Percentiles rank a stretch among this genome's conserved stretches.
Conservation (phyloP, 2,797 vertebrate species). For the Champsocephalus gunnari region DNA sequence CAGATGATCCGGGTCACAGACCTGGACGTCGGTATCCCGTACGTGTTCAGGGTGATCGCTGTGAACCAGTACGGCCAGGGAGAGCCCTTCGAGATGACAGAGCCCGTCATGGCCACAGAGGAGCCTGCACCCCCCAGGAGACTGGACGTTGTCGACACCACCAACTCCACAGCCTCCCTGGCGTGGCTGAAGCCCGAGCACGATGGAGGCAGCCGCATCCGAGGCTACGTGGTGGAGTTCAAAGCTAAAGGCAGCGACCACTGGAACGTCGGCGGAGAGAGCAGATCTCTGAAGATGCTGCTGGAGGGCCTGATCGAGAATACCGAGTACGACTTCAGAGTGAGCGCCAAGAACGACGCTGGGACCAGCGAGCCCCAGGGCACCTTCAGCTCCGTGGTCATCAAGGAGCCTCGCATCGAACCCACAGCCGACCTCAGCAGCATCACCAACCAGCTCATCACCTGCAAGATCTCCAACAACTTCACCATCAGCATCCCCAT, state of each 20-base stretch:
- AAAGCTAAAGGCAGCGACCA: conserved; percentile 90
- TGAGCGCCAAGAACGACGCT: conserved; percentile 95
- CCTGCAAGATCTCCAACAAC: conserved; percentile 91
- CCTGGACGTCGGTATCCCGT: conserved; percentile 90
- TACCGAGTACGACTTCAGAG: conserved; percentile 96
- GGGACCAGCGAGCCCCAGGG: conserved; percentile 95
- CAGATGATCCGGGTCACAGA: conserved; percentile 92
- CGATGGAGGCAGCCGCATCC: conserved; percentile 96
- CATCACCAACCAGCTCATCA: conserved; percentile 96
- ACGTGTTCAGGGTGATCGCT: conserved; percentile 93
- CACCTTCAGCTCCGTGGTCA: conserved; percentile 93
- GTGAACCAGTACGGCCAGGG: conserved; percentile 96
- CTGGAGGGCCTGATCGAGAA: conserved; percentile 93
- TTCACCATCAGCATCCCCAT: conserved; percentile 97
- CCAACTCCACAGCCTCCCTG: conserved; percentile 91
- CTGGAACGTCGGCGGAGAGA: conserved; percentile 92
- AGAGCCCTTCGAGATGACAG: conserved; percentile 93
- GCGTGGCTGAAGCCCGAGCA: conserved; percentile 99
- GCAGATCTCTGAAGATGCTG: conserved; percentile 92
- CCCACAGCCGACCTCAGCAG: conserved; percentile 97
- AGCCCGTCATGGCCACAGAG: conserved; percentile 95
- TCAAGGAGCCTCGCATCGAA: conserved; percentile 97
- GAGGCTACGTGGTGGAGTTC: conserved; percentile 93
- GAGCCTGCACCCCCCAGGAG: conserved; percentile 97
- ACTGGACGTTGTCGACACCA: conserved; percentile 95